Evolutionary conservation across 2,888 invertebrate species (phyloP), one percentile per base, ranked within the genome.

Genomic region (Cosmia trapezina): DNA sequence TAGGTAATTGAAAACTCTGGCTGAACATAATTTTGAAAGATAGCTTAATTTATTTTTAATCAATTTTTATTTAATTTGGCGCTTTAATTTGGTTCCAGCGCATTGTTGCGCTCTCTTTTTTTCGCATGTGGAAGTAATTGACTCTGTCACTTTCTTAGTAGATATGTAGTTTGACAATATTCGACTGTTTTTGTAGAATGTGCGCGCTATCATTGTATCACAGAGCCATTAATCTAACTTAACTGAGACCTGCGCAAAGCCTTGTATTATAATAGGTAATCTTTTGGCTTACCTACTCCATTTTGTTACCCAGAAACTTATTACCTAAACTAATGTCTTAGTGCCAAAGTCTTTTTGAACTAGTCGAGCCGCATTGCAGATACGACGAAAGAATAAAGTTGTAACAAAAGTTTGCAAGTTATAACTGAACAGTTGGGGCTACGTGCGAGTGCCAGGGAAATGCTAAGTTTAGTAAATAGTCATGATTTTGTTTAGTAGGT

Each of bases 341-440:
- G 12, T 47, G 17, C 28, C 33, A 9, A 53, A 49, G 65, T 43
- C 9, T 49, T 14, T 28, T 28, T 14, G 37, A 8, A 66, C 41
- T n/a, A 56, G 61, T 53, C 28, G 56, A 65, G 22, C 73, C 80
- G 80, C 81, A 81, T 75, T 83, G 81, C 81, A 83, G 81, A 81
- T 81, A 70, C 51, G 66, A 59, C 41, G 68, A 51, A 72, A 56
- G 19, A 68, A 66, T 47, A 47, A 54, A 80, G 43, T 57, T 60
- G 49, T 57, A 78, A 41, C 71, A 12, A 57, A 63, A 78, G n/a
- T 78, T 82, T 61, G n/a, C 17, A 14, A 79, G 33, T 72, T 67
- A 33, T 63, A 59, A 59, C 73, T 57, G n/a, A 57, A 62, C 12
- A 33, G 70, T 78, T 53, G 11, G 17, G 8, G 53, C 6, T 59